Evolutionary conservation across 2,888 invertebrate genomes (phyloP), one percentile per base, ranked within the genome.

Genomic region (Selenia dentaria): DNA sequence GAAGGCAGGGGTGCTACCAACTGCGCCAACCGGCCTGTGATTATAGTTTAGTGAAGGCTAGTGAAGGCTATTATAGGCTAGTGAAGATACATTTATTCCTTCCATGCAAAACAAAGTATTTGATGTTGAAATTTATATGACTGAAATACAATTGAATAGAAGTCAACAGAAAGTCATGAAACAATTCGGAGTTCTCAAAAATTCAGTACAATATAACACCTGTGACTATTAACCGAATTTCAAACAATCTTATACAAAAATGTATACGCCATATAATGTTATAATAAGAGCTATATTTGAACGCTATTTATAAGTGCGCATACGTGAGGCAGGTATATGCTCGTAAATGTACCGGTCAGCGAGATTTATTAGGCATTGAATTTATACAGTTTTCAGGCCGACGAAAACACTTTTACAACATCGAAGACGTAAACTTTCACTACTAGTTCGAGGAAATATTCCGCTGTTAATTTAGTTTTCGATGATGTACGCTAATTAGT

Each of bases 331-430:
- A 16, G 20, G 6, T 20, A 6, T 28, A 50, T 50, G 28, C 28
- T 66, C 66, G 60, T 67, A 67, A 72, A 72, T 47, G 48, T 47
- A 54, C 41, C 43, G 57, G 51, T 50, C 20, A 6, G 28, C 25
- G 11, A 35, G 36, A 46, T 46, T 46, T 46, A 46, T 46, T 40
- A 36, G 35, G 40, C 31, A 47, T 47, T 47, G 41, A 47, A 41
- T 47, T 26, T 40, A 46, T 36, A 36, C 31, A 24, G 35, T 47
- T 57, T 59, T 61, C 54, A 59, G 62, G 27, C 43, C 42, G 46
- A 29, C 34, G 37, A 50, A 55, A 68, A 64, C 56, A 62, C 57
- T 62, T 67, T 71, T 60, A 64, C 61, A 59, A 45, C 48, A 32
- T 34, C 40, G 37, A 57, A 41, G 47, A 47, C 27, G 36, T 36